These are phyloP conservation scores for Serranus cabrilla DNA, from an alignment of 2,797 vertebrate species.

Conservation along the genomic window DNA sequence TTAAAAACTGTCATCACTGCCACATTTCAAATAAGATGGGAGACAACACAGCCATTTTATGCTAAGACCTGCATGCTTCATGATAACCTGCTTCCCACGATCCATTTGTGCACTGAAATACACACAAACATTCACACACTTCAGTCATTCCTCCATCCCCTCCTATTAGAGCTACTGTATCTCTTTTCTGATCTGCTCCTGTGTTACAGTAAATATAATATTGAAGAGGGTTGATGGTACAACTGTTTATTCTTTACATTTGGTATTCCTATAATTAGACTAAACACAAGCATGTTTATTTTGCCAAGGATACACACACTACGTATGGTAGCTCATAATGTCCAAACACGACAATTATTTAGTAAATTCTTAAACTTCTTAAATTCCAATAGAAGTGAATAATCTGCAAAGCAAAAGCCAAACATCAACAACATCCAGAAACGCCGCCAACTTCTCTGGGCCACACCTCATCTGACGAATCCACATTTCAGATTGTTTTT, in stretches of 20 bases:
- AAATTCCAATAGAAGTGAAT: too few relatives aligned
- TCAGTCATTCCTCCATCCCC: slow-evolving; percentile 16
- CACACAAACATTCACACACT: slow-evolving; percentile 13
- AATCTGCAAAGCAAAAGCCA: too few relatives aligned
- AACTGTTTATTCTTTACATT: slow-evolving; percentile 2
- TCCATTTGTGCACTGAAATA: slow-evolving; percentile 3
- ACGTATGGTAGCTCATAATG: too few relatives aligned
- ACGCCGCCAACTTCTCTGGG: too few relatives aligned
- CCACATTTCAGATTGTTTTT: too few relatives aligned
- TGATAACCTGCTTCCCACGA: slow-evolving; percentile 35
- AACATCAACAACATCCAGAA: too few relatives aligned
- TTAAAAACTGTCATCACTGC: slow-evolving; percentile 67
- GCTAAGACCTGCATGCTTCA: slow-evolving; percentile 35
- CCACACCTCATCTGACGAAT: too few relatives aligned
- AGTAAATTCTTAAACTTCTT: too few relatives aligned
- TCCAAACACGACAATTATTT: too few relatives aligned
- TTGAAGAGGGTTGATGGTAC: background rate
- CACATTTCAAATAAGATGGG: slow-evolving; percentile 70
- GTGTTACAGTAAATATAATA: slow-evolving; percentile 7
- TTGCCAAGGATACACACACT: too few relatives aligned
- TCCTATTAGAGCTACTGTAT: background rate
- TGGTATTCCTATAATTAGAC: background rate
- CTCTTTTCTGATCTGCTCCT: slow-evolving; percentile 18
- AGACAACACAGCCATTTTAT: slow-evolving; percentile 62
- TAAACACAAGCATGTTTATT: too few relatives aligned